Evolutionary conservation across 2,888 invertebrate species (phyloP).

Genomic region (Drosophila histrio): DNA sequence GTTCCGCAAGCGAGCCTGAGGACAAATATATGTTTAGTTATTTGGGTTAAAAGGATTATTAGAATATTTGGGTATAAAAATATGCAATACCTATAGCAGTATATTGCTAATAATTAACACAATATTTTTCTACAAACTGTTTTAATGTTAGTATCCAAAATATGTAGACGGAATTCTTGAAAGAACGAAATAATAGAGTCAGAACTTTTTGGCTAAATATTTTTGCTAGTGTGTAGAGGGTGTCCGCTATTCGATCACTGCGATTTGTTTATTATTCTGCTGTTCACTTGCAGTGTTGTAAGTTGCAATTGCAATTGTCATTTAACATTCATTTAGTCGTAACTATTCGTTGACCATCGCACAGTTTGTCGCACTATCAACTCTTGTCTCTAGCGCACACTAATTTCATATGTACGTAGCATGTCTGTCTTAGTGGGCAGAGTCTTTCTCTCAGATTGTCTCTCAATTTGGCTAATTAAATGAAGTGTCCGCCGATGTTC

Average conservation of each 20-base stretch:
- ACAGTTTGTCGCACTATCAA: not conserved
- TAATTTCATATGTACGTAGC: not conserved
- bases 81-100: too few relatives aligned
- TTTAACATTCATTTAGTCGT: not conserved
- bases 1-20: too few relatives aligned
- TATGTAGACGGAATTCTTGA: too few relatives aligned
- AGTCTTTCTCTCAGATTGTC: conserved; percentile 14
- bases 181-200: too few relatives aligned
- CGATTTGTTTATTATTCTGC: not conserved
- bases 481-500: conserved; percentile 28
- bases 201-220: too few relatives aligned
- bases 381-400: not conserved
- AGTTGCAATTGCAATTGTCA: not conserved
- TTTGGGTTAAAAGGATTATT: too few relatives aligned
- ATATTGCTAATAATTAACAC: too few relatives aligned
- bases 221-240: too few relatives aligned
- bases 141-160: too few relatives aligned
- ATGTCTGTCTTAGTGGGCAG: not conserved
- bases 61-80: too few relatives aligned
- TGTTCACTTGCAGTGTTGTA: not conserved
- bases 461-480: conserved; percentile 55
- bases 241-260: not conserved
- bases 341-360: not conserved
- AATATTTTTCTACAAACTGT: too few relatives aligned
- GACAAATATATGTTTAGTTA: too few relatives aligned